A percentile compares a stretch with the other conserved stretches of the same genome.
Evolutionary conservation across 1,140 invertebrate genomes (phyloP).

Genomic region (Drosophila rufa): DNA sequence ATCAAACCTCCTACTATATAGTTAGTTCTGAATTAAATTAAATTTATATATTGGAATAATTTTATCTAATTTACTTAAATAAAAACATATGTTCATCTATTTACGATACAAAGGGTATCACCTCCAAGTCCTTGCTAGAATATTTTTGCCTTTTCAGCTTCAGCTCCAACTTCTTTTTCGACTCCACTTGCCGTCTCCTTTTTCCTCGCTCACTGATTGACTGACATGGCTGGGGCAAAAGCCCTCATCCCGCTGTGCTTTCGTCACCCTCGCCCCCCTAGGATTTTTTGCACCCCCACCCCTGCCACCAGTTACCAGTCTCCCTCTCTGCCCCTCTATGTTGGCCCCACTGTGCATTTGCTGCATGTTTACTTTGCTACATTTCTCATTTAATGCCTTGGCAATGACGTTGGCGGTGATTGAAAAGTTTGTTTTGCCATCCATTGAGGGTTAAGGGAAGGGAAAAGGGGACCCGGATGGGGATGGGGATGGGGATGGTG

Average conservation of each 20-base stretch:
- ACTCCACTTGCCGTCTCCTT: slow-evolving; percentile 21
- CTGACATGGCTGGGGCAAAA: slow-evolving; percentile 34
- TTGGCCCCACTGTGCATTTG: slow-evolving; percentile 42
- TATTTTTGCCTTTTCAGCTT: slow-evolving; percentile 22
- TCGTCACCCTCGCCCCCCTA: neutral
- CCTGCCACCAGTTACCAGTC: neutral
- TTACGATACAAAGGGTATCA: neutral
- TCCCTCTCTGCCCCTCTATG: neutral
- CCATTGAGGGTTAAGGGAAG: neutral
- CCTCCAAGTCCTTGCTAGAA: neutral
- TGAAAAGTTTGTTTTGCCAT: slow-evolving; percentile 69
- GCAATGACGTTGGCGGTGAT: slow-evolving; percentile 72
- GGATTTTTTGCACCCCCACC: neutral
- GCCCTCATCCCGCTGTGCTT: neutral
- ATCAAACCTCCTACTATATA: too few relatives aligned
- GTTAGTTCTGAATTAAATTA: too few relatives aligned
- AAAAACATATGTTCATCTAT: too few relatives aligned
- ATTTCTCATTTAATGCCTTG: slow-evolving; percentile 72
- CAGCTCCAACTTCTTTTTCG: slow-evolving; percentile 23
- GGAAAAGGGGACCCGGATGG: too few relatives aligned
- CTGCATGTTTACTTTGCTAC: slow-evolving; percentile 69
- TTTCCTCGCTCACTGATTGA: slow-evolving; percentile 62
- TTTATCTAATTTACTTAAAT: too few relatives aligned
- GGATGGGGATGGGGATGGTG: too few relatives aligned
- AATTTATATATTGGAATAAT: too few relatives aligned